A percentile compares a stretch with the other conserved stretches of the same genome.
These are phyloP conservation scores for Bursaphelenchus mucronatus DNA, from an alignment of 1,140 invertebrate species.

Conservation along the genomic window DNA sequence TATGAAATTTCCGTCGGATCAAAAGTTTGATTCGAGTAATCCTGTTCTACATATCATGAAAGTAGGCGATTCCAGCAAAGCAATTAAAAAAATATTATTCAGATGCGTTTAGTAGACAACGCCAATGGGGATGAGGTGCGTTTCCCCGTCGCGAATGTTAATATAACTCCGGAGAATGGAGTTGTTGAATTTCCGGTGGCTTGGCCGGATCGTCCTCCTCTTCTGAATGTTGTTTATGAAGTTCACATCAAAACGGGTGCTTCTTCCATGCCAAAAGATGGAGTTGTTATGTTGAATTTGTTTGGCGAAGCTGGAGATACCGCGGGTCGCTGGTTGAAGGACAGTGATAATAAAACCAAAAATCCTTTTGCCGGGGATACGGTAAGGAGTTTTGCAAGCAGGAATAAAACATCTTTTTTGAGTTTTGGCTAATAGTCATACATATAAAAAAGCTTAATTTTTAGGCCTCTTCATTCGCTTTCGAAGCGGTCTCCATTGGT, in stretches of 20 bases:
- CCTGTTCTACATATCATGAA: no score
- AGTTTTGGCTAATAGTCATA: conserved; percentile 25
- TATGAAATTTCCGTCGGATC: no score
- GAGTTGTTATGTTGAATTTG: conserved; percentile 34
- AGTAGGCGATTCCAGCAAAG: neutral
- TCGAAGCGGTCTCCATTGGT: conserved; percentile 46
- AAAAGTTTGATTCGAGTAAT: no score
- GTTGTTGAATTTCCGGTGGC: conserved; percentile 43
- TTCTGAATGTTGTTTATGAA: conserved; percentile 42
- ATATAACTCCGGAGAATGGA: conserved; percentile 28
- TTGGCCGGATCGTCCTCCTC: conserved; percentile 45
- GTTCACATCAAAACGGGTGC: conserved; percentile 34
- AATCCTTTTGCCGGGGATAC: neutral
- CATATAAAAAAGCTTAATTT: neutral
- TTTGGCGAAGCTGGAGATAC: conserved; percentile 39
- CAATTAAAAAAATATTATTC: neutral
- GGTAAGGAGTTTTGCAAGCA: neutral
- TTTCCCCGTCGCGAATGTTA: conserved; percentile 36
- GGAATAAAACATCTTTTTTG: neutral
- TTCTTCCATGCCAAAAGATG: neutral
- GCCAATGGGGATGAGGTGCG: conserved; percentile 46
- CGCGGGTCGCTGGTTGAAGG: conserved; percentile 22
- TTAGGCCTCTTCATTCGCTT: conserved; percentile 30
- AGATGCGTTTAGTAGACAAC: conserved; percentile 40
- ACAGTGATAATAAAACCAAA: neutral